Base-by-base conservation (phyloP, 2,113 vertebrate genomes). In the Cebidichthys violaceus region DNA sequence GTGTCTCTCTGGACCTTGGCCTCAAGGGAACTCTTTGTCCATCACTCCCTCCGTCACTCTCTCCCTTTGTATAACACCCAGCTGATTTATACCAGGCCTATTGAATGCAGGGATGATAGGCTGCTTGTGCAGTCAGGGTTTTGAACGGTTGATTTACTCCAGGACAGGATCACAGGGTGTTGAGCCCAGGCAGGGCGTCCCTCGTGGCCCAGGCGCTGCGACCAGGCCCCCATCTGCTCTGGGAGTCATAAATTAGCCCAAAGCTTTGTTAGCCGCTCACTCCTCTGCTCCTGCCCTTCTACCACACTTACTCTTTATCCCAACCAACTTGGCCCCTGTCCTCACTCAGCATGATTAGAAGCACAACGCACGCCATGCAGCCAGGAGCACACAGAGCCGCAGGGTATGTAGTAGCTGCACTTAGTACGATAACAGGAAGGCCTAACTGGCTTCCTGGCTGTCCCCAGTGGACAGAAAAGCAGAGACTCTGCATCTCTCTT, bases 141-240 rank as follows among this genome's bases (percentile, higher is more conserved):
- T 72, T 65, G 71, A 90, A 70, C 50, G 62, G 54, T 54, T 92
- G 89, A 93, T 92, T 92, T 91, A 92, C 76, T 88, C 89, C 83
- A 86, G 70, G 50, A 41, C 37, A 70, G 77, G 80, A 88, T 90
- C 84, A 89, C 65, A 84, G 77, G 75, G 59, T 82, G 77, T 77
- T 70, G 82, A 83, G 43, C 60, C 69, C 81, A 76, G 68, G 59
- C 85, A 55, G 80, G 52, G 69, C 1, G 35, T 41, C 78, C n/a
- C 68, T 90, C 77, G 55, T 31, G 43, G 50, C 62, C 1, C 10
- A 78, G n/a, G 72, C 84, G 52, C 61, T 76, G 22, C 61, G 83
- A 76, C 67, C 66, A 69, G 72, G 13, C 77, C 82, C 45, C 73
- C 61, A 61, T 84, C 86, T 86, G 81, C 75, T 50, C 79, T 75